Evolutionary conservation across 2,888 invertebrate species (phyloP).

Genomic region (Aspidiotus destructor): DNA sequence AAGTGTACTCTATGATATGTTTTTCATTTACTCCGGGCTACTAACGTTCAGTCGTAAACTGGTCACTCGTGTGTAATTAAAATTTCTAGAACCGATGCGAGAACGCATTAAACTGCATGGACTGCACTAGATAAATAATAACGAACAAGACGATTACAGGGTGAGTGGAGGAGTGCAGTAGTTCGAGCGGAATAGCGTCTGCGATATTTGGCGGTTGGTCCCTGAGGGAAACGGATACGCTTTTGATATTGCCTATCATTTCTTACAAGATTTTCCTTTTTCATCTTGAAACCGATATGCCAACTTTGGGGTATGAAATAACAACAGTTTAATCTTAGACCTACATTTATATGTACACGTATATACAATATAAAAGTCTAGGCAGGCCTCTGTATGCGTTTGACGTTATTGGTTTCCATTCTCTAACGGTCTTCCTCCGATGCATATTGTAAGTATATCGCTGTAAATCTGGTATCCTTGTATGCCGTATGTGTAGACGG

Average conservation of each 20-base stretch:
- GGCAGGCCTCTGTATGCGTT: no score
- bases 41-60: no score
- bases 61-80: background rate
- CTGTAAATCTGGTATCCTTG: no score
- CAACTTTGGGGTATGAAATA: slow-evolving; percentile 13
- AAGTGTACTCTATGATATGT: no score
- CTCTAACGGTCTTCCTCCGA: no score
- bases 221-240: slow-evolving; percentile 23
- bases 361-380: no score
- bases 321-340: slow-evolving; percentile 14
- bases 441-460: no score
- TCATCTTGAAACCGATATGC: slow-evolving; percentile 12
- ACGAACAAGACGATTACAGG: slow-evolving; percentile 3
- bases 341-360: slow-evolving; percentile 4
- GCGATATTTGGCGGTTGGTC: slow-evolving; percentile 25
- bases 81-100: background rate
- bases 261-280: slow-evolving; percentile 32
- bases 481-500: no score
- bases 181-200: slow-evolving; percentile 7
- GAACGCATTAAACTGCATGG: background rate
- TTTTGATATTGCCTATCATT: slow-evolving; percentile 29
- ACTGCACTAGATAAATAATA: background rate
- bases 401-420: no score
- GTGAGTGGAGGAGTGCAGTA: background rate
- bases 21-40: no score